Conservation (phyloP, 2,113 vertebrate genomes). For the Daubentonia madagascariensis region DNA sequence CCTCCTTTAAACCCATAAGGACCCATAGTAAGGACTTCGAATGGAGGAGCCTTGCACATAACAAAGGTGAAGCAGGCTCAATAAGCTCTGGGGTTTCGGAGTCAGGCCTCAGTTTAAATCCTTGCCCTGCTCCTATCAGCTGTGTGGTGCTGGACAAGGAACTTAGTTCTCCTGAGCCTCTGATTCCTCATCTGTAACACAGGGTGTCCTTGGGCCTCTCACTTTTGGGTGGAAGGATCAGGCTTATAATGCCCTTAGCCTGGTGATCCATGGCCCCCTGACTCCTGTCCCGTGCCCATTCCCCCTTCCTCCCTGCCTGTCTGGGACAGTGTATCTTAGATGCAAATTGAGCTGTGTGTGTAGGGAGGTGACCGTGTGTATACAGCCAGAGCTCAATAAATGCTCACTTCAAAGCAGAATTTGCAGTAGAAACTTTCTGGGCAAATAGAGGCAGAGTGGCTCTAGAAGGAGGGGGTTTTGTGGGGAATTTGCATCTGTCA, state of each 20-base stretch:
- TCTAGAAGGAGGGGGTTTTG: background rate
- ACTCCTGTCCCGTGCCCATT: background rate
- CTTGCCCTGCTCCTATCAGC: background rate
- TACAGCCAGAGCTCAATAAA: background rate
- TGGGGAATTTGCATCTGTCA: background rate
- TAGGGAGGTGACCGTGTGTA: background rate
- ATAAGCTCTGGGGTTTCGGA: background rate
- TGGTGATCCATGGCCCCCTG: too few species aligned
- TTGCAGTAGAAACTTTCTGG: background rate
- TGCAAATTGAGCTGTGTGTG: background rate
- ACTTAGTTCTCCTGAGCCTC: background rate
- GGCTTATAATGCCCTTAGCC: background rate
- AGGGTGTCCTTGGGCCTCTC: accelerated
- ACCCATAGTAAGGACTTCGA: background rate
- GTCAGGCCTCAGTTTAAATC: background rate
- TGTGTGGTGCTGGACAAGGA: too few species aligned
- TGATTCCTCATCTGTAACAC: background rate
- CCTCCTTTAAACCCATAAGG: too few species aligned
- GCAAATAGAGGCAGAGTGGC: background rate
- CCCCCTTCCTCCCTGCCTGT: background rate
- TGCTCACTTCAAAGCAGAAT: background rate
- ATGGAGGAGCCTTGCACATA: background rate
- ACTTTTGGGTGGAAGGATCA: background rate
- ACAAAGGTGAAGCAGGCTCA: background rate
- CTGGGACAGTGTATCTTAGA: accelerated